Base-by-base conservation (phyloP, 2,797 vertebrate species). In the Odontamblyopus rebecca region DNA sequence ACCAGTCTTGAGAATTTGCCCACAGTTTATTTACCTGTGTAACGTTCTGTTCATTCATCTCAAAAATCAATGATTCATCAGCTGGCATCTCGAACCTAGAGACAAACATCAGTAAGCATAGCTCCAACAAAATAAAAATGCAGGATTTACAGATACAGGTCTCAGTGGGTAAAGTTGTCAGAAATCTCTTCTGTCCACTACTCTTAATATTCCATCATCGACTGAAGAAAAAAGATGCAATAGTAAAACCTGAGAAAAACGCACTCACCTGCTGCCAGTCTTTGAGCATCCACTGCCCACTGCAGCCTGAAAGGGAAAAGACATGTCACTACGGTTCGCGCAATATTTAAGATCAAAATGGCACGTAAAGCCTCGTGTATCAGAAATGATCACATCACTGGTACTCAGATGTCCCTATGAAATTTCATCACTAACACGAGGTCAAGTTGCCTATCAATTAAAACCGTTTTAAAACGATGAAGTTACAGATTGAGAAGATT, bases 171-270 rank as follows among this genome's bases (percentile, higher is more conserved):
- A 11, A 51, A 18, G 67, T 79, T 75, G 6, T 97, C 97, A 98
- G 97, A 98, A 97, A 98, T 87, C 67, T 57, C 73, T 95, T 95
- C 97, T 97, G 96, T 94, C 96, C 95, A 98, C 97, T 98, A 98
- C 96, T 98, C 97, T 96, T 92, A 81, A 57, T 48, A 63, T 66
- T 38, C 95, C 96, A 96, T 15, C 82, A 89, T 2, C 0, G 81
- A 88, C 87, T 63, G 41, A 7, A n/a, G 0, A 0, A 0, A 0
- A 4, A 0, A 0, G 12, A 1, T 7, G 9, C 0, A 0, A 0
- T 0, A 0, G 0, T 6, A 5, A 15, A 1, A 2, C 44, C 0
- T 0, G 8, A 0, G 0, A 5, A 5, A 15, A 1, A 2, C 44
- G 0, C 0, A 11, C 32, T 27, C 30, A 90, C 86, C 79, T 5